Evolutionary conservation across 2,888 invertebrate species (phyloP).

Genomic region (Ernsta delagoae): DNA sequence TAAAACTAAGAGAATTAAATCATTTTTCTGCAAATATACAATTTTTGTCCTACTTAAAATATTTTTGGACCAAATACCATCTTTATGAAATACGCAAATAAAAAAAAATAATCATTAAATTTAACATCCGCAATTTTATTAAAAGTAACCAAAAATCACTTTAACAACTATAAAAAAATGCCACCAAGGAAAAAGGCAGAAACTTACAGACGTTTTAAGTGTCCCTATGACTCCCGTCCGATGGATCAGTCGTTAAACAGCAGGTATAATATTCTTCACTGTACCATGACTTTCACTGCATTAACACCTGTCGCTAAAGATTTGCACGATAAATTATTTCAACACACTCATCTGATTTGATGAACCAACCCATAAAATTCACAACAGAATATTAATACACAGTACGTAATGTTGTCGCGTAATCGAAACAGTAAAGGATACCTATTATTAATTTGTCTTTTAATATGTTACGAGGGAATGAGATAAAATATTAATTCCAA

Average conservation of each 20-base stretch:
- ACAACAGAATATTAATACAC: not conserved
- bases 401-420: not conserved
- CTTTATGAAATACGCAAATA: too few relatives aligned
- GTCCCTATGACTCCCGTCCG: not conserved
- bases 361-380: not conserved
- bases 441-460: not conserved
- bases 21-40: too few relatives aligned
- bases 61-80: too few relatives aligned
- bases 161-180: too few relatives aligned
- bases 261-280: not conserved
- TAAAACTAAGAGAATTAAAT: too few relatives aligned
- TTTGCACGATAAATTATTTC: not conserved
- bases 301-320: slow-evolving; percentile 5
- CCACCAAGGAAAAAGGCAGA: too few relatives aligned
- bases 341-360: not conserved
- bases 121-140: too few relatives aligned
- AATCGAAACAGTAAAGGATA: not conserved
- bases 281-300: not conserved
- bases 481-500: slow-evolving; percentile 15
- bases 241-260: not conserved
- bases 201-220: slow-evolving; percentile 24
- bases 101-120: too few relatives aligned
- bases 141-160: too few relatives aligned
- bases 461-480: not conserved
- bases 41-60: too few relatives aligned